A percentile compares a stretch with the other conserved stretches of the same genome.
These are phyloP conservation scores for Cathartes aura DNA, from an alignment of 2,113 vertebrate genomes.

Conservation along the genomic window DNA sequence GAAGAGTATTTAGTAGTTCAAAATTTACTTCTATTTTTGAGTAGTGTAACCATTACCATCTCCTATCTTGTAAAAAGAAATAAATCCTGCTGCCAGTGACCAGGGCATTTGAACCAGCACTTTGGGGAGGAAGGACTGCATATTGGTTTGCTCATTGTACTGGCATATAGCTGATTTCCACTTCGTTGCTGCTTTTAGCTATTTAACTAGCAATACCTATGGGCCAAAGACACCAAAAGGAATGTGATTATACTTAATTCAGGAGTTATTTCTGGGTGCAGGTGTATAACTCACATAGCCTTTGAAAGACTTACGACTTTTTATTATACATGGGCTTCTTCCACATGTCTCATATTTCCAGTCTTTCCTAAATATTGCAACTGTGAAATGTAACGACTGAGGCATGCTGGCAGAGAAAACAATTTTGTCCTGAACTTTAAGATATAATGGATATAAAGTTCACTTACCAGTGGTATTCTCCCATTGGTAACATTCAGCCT, in stretches of 20 bases:
- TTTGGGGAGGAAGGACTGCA: background rate
- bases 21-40: background rate
- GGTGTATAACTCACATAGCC: background rate
- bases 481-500: slow-evolving; percentile 20
- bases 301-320: slow-evolving; percentile 14
- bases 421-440: slow-evolving; percentile 12
- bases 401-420: background rate
- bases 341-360: background rate
- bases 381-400: slow-evolving; percentile 12
- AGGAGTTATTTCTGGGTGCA: slow-evolving; percentile 7
- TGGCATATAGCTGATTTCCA: background rate
- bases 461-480: background rate
- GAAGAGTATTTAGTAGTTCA: background rate
- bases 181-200: slow-evolving; percentile 5
- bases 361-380: slow-evolving; percentile 13
- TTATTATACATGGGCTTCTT: slow-evolving; percentile 15
- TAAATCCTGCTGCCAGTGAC: background rate
- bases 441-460: background rate
- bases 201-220: background rate
- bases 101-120: background rate
- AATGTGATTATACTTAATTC: slow-evolving; percentile 8
- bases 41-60: background rate
- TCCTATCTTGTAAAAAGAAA: background rate
- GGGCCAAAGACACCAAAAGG: background rate
- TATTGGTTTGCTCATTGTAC: background rate